Conservation (phyloP, 2,888 invertebrate species). For the Tetragonula carbonaria region DNA sequence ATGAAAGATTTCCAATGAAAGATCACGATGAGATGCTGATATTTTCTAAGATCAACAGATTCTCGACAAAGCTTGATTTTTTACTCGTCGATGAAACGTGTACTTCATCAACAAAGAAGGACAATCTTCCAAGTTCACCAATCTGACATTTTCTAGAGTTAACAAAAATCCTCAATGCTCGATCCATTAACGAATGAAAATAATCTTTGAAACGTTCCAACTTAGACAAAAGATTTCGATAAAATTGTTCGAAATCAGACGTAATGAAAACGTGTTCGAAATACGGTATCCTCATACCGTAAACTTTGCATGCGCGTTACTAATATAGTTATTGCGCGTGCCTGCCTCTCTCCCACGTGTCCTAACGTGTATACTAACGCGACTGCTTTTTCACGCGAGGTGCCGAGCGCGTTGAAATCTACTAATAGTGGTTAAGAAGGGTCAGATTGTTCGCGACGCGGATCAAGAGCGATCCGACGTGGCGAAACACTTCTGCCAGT, state of each 20-base stretch:
- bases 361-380: background rate
- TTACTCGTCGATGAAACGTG: too few relatives aligned
- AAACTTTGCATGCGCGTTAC: background rate
- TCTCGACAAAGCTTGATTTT: too few relatives aligned
- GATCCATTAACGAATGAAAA: background rate
- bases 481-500: background rate
- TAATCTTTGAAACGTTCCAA: background rate
- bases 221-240: background rate
- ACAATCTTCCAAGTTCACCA: too few relatives aligned
- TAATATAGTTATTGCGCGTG: background rate
- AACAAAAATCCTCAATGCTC: background rate
- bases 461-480: background rate
- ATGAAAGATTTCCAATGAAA: too few relatives aligned
- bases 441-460: background rate
- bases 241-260: background rate
- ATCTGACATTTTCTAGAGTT: background rate
- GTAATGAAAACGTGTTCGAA: background rate
- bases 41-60: too few relatives aligned
- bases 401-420: background rate
- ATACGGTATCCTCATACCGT: background rate
- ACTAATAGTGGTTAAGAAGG: background rate
- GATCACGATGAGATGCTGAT: too few relatives aligned
- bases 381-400: background rate
- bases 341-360: conserved; percentile 1
- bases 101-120: too few relatives aligned